Evolutionary conservation across 2,113 vertebrate genomes (phyloP).

Genomic region (human): DNA sequence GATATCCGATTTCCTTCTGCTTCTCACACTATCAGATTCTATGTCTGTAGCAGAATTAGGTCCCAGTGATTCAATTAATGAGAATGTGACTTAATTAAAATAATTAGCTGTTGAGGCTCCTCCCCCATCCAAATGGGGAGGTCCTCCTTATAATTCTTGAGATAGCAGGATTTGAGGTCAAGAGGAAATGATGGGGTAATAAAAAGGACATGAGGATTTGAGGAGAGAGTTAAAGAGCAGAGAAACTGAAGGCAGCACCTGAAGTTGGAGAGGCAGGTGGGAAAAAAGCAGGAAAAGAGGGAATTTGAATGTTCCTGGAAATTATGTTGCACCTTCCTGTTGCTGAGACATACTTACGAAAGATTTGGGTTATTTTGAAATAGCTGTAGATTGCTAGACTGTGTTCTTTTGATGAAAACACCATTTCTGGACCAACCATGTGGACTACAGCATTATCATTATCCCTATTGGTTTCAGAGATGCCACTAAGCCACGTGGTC

Average conservation of each 20-base stretch:
- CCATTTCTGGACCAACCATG: not conserved
- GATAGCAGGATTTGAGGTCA: not conserved
- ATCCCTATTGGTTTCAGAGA: not conserved
- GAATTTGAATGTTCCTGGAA: not conserved
- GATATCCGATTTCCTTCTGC: not conserved
- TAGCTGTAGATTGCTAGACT: not conserved
- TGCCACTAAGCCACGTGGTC: rapidly evolving
- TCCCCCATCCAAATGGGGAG: not conserved
- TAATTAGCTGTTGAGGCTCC: not conserved
- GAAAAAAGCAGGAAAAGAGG: not conserved
- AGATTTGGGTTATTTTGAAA: not conserved
- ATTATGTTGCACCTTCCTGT: not conserved
- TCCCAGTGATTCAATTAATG: not conserved
- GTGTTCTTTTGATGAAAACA: not conserved
- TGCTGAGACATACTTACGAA: not conserved
- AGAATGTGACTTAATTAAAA: not conserved
- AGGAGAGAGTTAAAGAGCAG: not conserved
- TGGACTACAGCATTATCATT: not conserved
- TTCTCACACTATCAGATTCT: not conserved
- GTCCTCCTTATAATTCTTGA: not conserved
- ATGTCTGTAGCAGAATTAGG: not conserved
- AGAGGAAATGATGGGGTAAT: not conserved
- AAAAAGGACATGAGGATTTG: not conserved
- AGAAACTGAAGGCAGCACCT: not conserved
- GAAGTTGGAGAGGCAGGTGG: not conserved